These are phyloP conservation scores for Mythimna vitellina DNA, from an alignment of 2,888 invertebrate species.

Conservation along the genomic window DNA sequence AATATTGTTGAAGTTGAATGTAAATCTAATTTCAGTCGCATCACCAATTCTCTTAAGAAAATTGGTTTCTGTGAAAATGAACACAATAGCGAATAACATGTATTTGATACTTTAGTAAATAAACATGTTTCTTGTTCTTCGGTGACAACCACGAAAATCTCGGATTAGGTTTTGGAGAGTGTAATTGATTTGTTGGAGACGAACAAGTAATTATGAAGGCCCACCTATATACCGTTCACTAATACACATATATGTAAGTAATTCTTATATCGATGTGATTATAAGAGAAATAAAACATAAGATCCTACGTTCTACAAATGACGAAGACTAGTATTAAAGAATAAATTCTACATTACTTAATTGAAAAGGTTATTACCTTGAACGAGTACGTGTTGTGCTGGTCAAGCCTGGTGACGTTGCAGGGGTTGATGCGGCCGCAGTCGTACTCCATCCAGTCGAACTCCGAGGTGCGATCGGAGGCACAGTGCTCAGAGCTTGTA, in stretches of 20 bases:
- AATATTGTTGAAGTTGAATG: background rate
- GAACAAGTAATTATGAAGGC: background rate
- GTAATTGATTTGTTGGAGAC: background rate
- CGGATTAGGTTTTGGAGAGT: background rate
- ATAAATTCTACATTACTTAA: background rate
- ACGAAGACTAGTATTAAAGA: background rate
- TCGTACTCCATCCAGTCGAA: constrained; percentile 96
- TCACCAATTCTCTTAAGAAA: constrained; percentile 13
- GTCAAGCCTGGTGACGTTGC: constrained; percentile 96
- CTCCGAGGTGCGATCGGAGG: constrained; percentile 82
- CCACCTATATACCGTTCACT: background rate
- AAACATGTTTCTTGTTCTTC: background rate
- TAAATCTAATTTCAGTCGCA: constrained; percentile 31
- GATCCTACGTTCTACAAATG: constrained; percentile 1
- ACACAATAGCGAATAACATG: constrained; percentile 2
- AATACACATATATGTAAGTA: background rate
- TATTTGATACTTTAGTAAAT: constrained; percentile 5
- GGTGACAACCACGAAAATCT: background rate
- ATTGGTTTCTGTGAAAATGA: constrained; percentile 13
- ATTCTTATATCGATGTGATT: constrained; percentile 2
- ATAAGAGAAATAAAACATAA: constrained; percentile 17
- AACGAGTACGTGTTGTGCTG: constrained; percentile 97
- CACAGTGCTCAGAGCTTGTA: constrained; percentile 77
- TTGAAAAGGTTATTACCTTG: constrained; percentile 90
- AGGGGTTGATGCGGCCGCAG: constrained; percentile 96